Base-by-base conservation (phyloP, 2,888 invertebrate genomes). In the Hermaeophaga mercurialis region DNA sequence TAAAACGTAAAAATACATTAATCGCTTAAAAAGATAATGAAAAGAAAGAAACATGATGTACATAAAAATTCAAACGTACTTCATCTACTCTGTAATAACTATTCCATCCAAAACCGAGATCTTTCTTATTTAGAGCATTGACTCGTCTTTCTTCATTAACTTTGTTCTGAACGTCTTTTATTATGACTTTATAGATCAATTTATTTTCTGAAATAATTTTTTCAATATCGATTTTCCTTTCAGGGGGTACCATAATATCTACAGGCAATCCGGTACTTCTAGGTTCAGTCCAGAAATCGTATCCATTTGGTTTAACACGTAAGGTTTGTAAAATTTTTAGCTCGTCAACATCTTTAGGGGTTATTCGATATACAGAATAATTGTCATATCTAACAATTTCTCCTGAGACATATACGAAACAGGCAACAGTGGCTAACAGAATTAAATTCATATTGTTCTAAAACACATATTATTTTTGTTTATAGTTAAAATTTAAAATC, bases 221-320 rank as follows among this genome's bases (percentile, higher is more conserved):
- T 45, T 77, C 69, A 62, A 87, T 84, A 0, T 79, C 74, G 0
- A 47, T 46, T 24, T 79, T 68, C 26, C 80, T 75, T 5, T 78
- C 74, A 0, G 88, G 86, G 8, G 81, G 75, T 1, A 88, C 84
- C 85, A 88, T 85, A 1, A 88, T 73, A 43, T 84, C 70, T 1
- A 72, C 80, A 5, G 81, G 76, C 46, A 75, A 73, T 49, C 54
- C 62, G 1, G 59, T 31, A 11, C 41, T 33, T 8, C 46, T 54
- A 0, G 57, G 55, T 5, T 59, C 47, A 15, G 50, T 59, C 67
- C 67, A 66, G 33, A 67, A 67, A 26, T 62, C 57, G 22, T 46
- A 66, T 1, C 34, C 50, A 65, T 75, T 66, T 60, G 18, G 26
- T 15, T 19, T 31, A 7, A 45, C 38, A 2, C 52, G 8, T 46